Base-by-base conservation (phyloP, 53 echinoderm and acorn worm genomes). In the Crossaster papposus region DNA sequence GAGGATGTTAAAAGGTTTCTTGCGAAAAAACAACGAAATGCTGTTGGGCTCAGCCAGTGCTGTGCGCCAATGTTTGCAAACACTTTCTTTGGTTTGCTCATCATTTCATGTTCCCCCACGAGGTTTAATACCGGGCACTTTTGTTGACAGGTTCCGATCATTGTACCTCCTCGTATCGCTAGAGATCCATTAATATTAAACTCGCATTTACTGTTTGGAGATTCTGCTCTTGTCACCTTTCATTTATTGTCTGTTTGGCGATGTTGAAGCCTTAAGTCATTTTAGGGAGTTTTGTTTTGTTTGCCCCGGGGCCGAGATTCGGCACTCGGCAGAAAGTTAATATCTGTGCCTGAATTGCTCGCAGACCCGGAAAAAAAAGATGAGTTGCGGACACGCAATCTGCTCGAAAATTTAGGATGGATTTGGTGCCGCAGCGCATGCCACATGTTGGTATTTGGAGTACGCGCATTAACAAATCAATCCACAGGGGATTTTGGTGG, bases 301-400 rank as follows among this genome's bases (percentile, higher is more conserved):
- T 74, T 2, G 18, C 72, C 84, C 84, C 51, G 51, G 24, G 84
- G 71, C 72, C 71, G 22, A 51, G 22, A 83, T 83, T 72, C 32
- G 18, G 30, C 51, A 84, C 84, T 84, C 52, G 44, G 72, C 84
- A 84, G 72, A 72, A 84, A 84, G 84, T 70, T 84, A 84, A 84
- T 84, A 84, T 84, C 84, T 84, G 84, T 84, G 37, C 84, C 71
- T 15, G 71, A 84, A 84, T 84, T 84, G 84, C 84, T 72, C 84
- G 53, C 31, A 38, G 51, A 84, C 84, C 84, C 84, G 84, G 30
- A 53, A 22, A 71, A 32, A 53, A 22, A 71, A 26, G 71, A 38
- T 51, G 52, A 52, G 84, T 23, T 17, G 26, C 26, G 71, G 84
- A 36, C 84, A 84, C 72, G 84, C 84, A 84, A 84, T 84, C 84